A percentile compares a stretch with the other conserved stretches of the same genome.
Evolutionary conservation across 2,797 vertebrate genomes (phyloP).

Genomic region (Channallabes apus): DNA sequence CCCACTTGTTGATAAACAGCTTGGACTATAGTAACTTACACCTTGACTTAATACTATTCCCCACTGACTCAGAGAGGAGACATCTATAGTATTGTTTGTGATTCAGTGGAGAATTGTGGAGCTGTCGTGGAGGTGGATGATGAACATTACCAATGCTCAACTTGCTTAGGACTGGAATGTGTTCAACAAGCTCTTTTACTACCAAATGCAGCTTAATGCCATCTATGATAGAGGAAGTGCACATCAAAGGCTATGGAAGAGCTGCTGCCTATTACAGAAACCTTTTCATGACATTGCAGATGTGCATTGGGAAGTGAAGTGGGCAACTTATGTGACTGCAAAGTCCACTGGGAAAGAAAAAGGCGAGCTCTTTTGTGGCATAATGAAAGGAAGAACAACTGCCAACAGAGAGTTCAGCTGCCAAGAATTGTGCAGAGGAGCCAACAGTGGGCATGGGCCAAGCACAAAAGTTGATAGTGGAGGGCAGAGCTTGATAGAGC

Average conservation of each 20-base stretch:
- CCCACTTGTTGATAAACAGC: background rate
- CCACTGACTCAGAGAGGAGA: background rate
- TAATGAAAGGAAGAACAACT: background rate
- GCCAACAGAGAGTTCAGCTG: background rate
- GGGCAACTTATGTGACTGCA: background rate
- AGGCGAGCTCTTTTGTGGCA: background rate
- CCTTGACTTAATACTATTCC: background rate
- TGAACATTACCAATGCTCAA: too few relatives aligned
- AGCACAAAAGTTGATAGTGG: background rate
- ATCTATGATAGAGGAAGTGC: too few relatives aligned
- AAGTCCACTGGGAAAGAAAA: background rate
- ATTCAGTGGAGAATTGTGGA: too few relatives aligned
- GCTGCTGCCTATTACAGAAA: too few relatives aligned
- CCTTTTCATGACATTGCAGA: too few relatives aligned
- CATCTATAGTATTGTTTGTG: too few relatives aligned
- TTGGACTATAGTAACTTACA: background rate
- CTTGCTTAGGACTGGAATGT: too few relatives aligned
- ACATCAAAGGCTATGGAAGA: too few relatives aligned
- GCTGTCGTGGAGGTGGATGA: too few relatives aligned
- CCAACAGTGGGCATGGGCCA: background rate
- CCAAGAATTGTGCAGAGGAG: background rate
- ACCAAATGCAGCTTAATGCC: too few relatives aligned
- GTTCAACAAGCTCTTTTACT: too few relatives aligned
- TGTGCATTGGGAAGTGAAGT: background rate
- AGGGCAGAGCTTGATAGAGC: background rate